Conservation (phyloP, 2,888 invertebrate species). For the Cantharis rustica region DNA sequence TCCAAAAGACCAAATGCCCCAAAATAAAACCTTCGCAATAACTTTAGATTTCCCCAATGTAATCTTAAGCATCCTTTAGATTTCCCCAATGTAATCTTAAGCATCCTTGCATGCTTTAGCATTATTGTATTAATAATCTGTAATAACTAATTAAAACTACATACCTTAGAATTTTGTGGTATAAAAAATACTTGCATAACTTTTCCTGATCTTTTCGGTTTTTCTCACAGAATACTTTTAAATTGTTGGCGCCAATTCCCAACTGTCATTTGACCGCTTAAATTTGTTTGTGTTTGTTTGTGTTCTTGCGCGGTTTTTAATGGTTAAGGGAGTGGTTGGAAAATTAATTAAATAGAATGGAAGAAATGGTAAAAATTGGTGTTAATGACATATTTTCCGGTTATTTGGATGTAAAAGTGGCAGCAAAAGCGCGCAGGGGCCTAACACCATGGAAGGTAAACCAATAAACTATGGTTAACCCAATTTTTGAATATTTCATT, state of each 20-base stretch:
- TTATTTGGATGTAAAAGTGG: slow-evolving; percentile 68
- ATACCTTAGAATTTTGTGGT: not conserved
- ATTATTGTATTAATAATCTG: too few species aligned
- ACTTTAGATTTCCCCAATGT: too few species aligned
- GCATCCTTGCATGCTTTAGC: too few species aligned
- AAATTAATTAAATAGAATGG: slow-evolving; percentile 1
- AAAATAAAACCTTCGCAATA: too few species aligned
- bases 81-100: too few species aligned
- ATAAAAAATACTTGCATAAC: not conserved
- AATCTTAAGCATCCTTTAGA: too few species aligned
- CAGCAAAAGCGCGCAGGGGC: slow-evolving; percentile 63
- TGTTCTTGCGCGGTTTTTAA: slow-evolving; percentile 28
- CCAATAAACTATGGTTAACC: not conserved
- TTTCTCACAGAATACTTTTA: not conserved
- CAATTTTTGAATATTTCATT: not conserved
- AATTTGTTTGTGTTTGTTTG: slow-evolving; percentile 28
- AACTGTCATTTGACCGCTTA: slow-evolving; percentile 13
- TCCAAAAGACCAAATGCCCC: too few species aligned
- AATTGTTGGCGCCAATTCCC: not conserved
- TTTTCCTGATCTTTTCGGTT: not conserved
- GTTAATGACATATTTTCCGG: slow-evolving; percentile 57
- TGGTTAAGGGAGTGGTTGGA: slow-evolving; percentile 35
- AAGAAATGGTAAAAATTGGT: slow-evolving; percentile 33
- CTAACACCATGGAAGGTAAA: slow-evolving; percentile 68
- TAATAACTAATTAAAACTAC: not conserved